Evolutionary conservation across 1,140 invertebrate genomes (phyloP), one percentile per base, ranked within the genome.

Genomic region (Drosophila sechellia): DNA sequence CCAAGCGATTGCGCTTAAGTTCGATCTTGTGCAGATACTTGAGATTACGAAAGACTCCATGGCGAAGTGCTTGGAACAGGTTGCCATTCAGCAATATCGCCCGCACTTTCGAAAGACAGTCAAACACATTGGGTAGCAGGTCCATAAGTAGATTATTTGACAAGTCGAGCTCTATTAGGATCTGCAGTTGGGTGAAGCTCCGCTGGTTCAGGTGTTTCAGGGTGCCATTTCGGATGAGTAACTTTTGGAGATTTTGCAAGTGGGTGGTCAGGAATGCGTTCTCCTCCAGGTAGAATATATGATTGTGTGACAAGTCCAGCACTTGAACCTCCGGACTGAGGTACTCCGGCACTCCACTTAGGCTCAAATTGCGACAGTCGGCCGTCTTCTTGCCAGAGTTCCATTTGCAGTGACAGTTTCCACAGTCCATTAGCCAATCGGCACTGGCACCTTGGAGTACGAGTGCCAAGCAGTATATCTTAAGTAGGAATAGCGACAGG

Each of bases 81-180:
- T 97, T 98, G 40, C 95, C 93, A 84, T 95, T 96, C 1, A 98
- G 89, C 34, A 94, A 81, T 15, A 98, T 91, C 17, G 95, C 94
- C 37, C 96, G 92, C 2, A 97, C 93, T 76, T 95, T 94, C 20
- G 94, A 92, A 5, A 95, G 95, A 39, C 95, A 94, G n/a, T 92
- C 92, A 77, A 98, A 97, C 0, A 95, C 95, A 20, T 95, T 94
- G 0, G 95, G 94, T 31, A 95, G 93, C 13, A 98, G 91, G 1
- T 92, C 93, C 46, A 92, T 93, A 5, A 98, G 94, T 0, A 94
- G 92, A 91, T 98, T 98, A 65, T 94, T 93, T 3, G 96, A 96
- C 20, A 98, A 90, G 90, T 98, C 96, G 15, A 98, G 92, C 92
- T 98, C 96, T 31, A 97, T 96, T 54, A 98, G 93, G 66, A 97